Percentiles rank a stretch among this genome's conserved stretches.
These are phyloP conservation scores for Euschistus heros DNA, from an alignment of 1,140 invertebrate genomes.

Conservation along the genomic window DNA sequence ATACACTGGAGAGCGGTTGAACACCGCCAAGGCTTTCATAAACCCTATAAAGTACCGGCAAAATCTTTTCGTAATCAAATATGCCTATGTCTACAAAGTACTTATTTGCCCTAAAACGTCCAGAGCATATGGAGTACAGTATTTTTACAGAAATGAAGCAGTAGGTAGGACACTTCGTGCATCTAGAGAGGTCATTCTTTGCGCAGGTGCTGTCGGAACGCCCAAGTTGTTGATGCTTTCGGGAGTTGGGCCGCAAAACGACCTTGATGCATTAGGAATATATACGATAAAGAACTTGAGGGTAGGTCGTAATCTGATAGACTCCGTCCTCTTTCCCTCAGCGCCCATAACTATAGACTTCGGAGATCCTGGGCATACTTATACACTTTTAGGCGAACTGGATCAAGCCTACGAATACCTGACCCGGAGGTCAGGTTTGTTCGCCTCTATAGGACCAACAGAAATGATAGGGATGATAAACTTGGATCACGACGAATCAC, in stretches of 20 bases:
- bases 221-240: constrained; percentile 41
- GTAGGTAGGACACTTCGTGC: constrained; percentile 45
- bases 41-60: constrained; percentile 47
- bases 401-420: constrained; percentile 40
- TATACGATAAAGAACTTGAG: constrained; percentile 23
- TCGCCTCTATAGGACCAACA: constrained; percentile 36
- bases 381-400: constrained; percentile 31
- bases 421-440: constrained; percentile 35
- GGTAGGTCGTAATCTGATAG: constrained; percentile 41
- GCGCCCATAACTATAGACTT: constrained; percentile 18
- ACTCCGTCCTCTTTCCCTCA: constrained; percentile 37
- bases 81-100: constrained; percentile 41
- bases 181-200: constrained; percentile 49
- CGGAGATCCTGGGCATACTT: background rate
- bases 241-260: constrained; percentile 39
- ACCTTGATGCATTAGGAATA: constrained; percentile 34
- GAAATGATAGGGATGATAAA: constrained; percentile 37
- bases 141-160: constrained; percentile 50
- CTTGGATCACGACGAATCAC: constrained; percentile 33
- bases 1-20: constrained; percentile 21
- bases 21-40: constrained; percentile 47
- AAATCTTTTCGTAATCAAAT: constrained; percentile 55
- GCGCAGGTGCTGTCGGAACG: constrained; percentile 35
- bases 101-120: constrained; percentile 42
- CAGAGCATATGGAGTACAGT: constrained; percentile 56